Conservation (phyloP, 2,888 invertebrate genomes). For the Idaea aversata region DNA sequence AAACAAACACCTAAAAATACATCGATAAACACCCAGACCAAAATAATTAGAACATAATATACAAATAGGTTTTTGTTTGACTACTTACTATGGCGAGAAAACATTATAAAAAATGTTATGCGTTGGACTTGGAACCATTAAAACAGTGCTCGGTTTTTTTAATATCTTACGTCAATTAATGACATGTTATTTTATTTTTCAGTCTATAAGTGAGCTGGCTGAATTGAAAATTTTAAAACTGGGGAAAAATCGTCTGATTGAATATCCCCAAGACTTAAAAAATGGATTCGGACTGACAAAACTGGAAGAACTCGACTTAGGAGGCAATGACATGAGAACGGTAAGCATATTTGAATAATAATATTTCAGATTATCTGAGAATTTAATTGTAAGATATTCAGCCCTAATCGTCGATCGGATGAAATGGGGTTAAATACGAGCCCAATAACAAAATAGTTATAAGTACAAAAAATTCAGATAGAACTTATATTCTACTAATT, state of each 20-base stretch:
- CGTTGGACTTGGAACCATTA: neutral
- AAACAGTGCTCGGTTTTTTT: constrained; percentile 8
- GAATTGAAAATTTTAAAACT: constrained; percentile 56
- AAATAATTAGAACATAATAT: no score
- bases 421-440: no score
- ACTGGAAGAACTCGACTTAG: constrained; percentile 66
- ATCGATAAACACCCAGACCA: no score
- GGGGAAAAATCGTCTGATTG: constrained; percentile 64
- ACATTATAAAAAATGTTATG: neutral
- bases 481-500: neutral
- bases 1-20: no score
- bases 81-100: no score
- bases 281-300: constrained; percentile 60
- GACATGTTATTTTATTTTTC: constrained; percentile 35
- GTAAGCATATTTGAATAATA: constrained; percentile 39
- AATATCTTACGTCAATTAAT: neutral
- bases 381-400: constrained; percentile 3
- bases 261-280: constrained; percentile 68
- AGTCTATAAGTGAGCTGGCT: constrained; percentile 69
- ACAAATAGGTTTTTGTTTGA: no score
- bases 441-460: no score
- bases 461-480: neutral
- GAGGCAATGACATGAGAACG: constrained; percentile 72
- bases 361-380: constrained; percentile 9
- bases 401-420: no score